Evolutionary conservation across 2,113 vertebrate species (phyloP).

Genomic region (Puma concolor): DNA sequence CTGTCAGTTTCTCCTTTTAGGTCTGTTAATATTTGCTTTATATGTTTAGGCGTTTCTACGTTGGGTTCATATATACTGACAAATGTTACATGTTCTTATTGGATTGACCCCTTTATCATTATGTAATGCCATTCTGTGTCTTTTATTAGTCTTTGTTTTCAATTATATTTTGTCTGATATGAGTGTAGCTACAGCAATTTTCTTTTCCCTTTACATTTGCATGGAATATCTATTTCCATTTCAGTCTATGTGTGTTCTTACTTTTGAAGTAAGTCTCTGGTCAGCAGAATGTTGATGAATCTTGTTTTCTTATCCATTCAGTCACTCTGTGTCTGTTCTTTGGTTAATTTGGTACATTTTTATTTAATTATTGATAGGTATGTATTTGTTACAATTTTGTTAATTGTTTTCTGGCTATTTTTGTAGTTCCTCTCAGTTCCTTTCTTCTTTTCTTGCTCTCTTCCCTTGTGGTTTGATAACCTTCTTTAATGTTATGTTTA

Average conservation of each 20-base stretch:
- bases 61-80: neutral
- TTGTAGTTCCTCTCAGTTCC: neutral
- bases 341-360: neutral
- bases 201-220: neutral
- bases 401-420: neutral
- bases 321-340: neutral
- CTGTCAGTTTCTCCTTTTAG: neutral
- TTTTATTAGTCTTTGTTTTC: neutral
- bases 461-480: neutral
- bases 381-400: neutral
- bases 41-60: neutral
- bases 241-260: neutral
- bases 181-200: neutral
- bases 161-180: neutral
- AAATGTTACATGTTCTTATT: neutral
- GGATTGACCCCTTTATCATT: neutral
- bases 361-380: neutral
- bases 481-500: neutral
- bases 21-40: neutral
- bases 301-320: neutral
- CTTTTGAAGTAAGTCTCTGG: neutral
- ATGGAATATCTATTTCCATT: neutral
- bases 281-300: neutral
- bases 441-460: neutral
- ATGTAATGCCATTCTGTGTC: neutral